Evolutionary conservation across 2,113 vertebrate genomes (phyloP).

Genomic region (Pelusios castaneus): DNA sequence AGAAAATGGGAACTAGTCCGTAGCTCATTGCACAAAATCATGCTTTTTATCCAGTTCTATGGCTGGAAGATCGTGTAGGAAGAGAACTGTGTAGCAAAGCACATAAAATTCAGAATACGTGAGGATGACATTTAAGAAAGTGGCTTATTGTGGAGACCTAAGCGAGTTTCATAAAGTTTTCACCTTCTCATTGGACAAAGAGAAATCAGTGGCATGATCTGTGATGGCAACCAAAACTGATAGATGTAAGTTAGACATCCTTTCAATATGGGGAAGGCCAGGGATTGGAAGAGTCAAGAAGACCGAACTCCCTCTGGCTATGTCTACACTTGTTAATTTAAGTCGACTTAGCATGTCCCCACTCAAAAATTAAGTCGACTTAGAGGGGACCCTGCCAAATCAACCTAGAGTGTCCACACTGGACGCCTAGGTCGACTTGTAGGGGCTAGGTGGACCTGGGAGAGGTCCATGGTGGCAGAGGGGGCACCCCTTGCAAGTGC

Average conservation of each 20-base stretch:
- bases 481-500: too few relatives aligned
- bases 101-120: background rate
- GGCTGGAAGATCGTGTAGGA: background rate
- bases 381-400: too few relatives aligned
- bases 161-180: background rate
- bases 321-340: too few relatives aligned
- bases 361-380: too few relatives aligned
- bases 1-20: accelerated
- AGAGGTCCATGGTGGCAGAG: too few relatives aligned
- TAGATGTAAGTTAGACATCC: background rate
- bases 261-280: background rate
- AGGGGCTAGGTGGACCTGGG: too few relatives aligned
- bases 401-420: too few relatives aligned
- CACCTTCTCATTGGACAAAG: background rate
- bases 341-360: too few relatives aligned
- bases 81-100: background rate
- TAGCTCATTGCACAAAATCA: background rate
- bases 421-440: too few relatives aligned
- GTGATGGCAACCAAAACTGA: background rate
- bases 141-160: background rate
- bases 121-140: background rate
- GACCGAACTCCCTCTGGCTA: too few relatives aligned
- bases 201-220: background rate
- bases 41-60: background rate
- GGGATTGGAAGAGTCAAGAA: background rate